Evolutionary conservation across 2,113 vertebrate species (phyloP).

Genomic region (Pomatorhinus ruficollis): DNA sequence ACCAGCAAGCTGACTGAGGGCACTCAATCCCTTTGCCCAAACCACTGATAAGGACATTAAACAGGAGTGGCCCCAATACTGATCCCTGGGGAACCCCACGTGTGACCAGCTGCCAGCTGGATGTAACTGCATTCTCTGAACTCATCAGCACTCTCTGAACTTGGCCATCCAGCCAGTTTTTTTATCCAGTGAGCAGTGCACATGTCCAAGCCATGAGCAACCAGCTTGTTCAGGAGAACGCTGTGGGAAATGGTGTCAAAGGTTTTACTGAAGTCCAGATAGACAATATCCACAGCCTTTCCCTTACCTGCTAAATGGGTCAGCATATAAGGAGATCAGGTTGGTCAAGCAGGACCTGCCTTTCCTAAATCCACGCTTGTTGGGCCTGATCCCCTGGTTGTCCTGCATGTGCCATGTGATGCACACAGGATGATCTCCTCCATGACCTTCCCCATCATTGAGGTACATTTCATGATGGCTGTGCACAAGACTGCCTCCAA

Average conservation of each 20-base stretch:
- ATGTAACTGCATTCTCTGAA: background rate
- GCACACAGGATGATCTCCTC: background rate
- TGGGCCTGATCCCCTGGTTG: background rate
- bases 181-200: background rate
- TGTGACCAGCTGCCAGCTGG: background rate
- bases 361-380: background rate
- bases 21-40: background rate
- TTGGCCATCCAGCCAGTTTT: background rate
- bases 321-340: background rate
- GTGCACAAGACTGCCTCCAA: background rate
- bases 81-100: background rate
- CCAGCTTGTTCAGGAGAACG: background rate
- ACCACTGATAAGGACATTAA: background rate
- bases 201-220: background rate
- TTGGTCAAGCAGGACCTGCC: background rate
- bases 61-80: background rate
- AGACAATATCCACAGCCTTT: background rate
- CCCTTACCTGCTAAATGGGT: background rate
- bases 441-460: background rate
- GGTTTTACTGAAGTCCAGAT: background rate
- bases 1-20: background rate
- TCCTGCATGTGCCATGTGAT: background rate
- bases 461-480: background rate
- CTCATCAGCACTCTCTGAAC: background rate
- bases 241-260: background rate